phyloP scores from a whole-genome alignment of 2,888 invertebrate species.

The Spodoptera picta region DNA sequence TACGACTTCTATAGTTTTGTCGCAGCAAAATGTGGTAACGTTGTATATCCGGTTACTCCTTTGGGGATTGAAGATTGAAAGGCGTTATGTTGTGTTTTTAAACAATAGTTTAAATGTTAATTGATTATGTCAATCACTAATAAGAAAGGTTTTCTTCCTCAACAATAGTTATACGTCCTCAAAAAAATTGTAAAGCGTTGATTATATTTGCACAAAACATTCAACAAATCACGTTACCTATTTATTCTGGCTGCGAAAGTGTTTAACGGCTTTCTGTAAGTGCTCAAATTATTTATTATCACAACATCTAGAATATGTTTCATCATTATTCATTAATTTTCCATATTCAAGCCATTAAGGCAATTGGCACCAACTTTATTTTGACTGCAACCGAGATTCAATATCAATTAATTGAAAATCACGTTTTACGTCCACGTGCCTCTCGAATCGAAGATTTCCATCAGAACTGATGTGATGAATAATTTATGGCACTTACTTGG shows the following conservation, averaged over 20 bases:
- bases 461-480: constrained; percentile 44
- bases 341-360: constrained; percentile 33
- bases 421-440: constrained; percentile 60
- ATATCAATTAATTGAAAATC: constrained; percentile 45
- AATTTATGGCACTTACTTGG: constrained; percentile 45
- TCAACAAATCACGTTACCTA: constrained; percentile 4
- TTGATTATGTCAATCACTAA: neutral
- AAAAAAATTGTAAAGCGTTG: neutral
- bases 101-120: too few species aligned
- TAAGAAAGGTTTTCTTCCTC: neutral
- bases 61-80: too few species aligned
- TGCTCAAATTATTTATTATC: constrained; percentile 22
- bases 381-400: constrained; percentile 37
- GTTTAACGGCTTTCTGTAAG: constrained; percentile 22
- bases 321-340: constrained; percentile 39
- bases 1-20: too few species aligned
- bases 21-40: too few species aligned
- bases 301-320: constrained; percentile 24
- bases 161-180: neutral
- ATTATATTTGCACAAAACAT: constrained; percentile 9
- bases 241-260: constrained; percentile 32
- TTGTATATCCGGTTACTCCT: too few species aligned
- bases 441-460: constrained; percentile 37
- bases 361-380: constrained; percentile 47
- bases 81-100: too few species aligned